phyloP scores from a whole-genome alignment of 2,888 invertebrate species.

The Auanema freiburgensis region DNA sequence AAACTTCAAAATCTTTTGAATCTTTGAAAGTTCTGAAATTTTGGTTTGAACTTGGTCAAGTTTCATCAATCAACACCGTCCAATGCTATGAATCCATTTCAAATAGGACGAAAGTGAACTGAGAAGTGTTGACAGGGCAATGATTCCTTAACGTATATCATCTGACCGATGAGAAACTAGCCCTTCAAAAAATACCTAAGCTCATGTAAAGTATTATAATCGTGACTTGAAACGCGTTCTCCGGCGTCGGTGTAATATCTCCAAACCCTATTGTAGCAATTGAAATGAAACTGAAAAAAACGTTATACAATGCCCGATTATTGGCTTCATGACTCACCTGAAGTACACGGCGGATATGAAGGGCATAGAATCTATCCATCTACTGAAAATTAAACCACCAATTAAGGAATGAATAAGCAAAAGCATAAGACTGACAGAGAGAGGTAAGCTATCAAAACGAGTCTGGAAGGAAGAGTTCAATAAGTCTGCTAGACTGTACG shows the following conservation, averaged over 20 bases:
- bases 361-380: constrained; percentile 42
- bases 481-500: neutral
- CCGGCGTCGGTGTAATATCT: constrained; percentile 44
- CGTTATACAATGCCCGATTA: constrained; percentile 1
- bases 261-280: constrained; percentile 58
- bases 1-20: constrained; percentile 46
- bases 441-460: constrained; percentile 27
- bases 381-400: constrained; percentile 48
- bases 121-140: constrained; percentile 47
- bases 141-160: constrained; percentile 32
- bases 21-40: constrained; percentile 35
- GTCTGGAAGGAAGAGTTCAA: constrained; percentile 2
- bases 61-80: constrained; percentile 16
- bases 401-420: constrained; percentile 40
- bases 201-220: constrained; percentile 44
- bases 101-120: constrained; percentile 41
- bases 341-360: constrained; percentile 50
- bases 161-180: constrained; percentile 4
- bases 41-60: too few relatives aligned
- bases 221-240: constrained; percentile 32
- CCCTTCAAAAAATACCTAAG: constrained; percentile 20
- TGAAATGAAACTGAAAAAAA: constrained; percentile 51
- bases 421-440: constrained; percentile 35
- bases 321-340: constrained; percentile 24
- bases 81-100: constrained; percentile 43